A percentile compares a stretch with the other conserved stretches of the same genome.
These are phyloP conservation scores for Phalacrocorax pelagicus DNA, from an alignment of 2,113 vertebrate species.

Conservation along the genomic window DNA sequence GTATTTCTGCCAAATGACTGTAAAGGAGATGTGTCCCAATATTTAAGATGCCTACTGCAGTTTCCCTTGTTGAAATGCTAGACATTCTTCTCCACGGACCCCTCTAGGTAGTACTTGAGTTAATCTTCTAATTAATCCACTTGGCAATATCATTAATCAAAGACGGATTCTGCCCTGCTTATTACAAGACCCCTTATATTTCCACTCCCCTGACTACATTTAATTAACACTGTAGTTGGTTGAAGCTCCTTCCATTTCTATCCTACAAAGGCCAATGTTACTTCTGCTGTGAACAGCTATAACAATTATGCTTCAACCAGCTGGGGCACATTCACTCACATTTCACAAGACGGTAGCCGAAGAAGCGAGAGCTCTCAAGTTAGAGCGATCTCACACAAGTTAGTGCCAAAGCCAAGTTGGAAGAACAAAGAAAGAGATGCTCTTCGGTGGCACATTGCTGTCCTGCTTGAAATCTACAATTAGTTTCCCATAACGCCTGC, in stretches of 20 bases:
- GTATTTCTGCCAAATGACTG: constrained; percentile 11
- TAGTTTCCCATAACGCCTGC: background rate
- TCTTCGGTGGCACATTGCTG: background rate
- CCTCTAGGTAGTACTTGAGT: constrained; percentile 27
- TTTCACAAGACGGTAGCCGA: background rate
- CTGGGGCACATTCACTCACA: background rate
- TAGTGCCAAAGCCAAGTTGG: background rate
- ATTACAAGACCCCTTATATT: constrained; percentile 9
- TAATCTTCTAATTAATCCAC: constrained; percentile 61
- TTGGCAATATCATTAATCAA: constrained; percentile 53
- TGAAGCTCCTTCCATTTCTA: background rate
- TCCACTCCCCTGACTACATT: constrained; percentile 22
- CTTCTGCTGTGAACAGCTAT: background rate
- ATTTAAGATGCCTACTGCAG: background rate
- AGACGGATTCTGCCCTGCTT: constrained; percentile 21
- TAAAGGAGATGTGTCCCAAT: background rate
- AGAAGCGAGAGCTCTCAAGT: background rate
- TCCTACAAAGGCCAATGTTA: background rate
- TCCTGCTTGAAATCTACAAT: background rate
- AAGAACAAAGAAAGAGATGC: background rate
- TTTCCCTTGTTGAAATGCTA: constrained; percentile 15
- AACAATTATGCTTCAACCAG: background rate
- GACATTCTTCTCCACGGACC: background rate
- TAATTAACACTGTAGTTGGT: constrained; percentile 33
- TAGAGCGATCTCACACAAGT: background rate